Evolutionary conservation across 92 coral and sea anemone genomes (phyloP).

Genomic region (Actinostola sp.): DNA sequence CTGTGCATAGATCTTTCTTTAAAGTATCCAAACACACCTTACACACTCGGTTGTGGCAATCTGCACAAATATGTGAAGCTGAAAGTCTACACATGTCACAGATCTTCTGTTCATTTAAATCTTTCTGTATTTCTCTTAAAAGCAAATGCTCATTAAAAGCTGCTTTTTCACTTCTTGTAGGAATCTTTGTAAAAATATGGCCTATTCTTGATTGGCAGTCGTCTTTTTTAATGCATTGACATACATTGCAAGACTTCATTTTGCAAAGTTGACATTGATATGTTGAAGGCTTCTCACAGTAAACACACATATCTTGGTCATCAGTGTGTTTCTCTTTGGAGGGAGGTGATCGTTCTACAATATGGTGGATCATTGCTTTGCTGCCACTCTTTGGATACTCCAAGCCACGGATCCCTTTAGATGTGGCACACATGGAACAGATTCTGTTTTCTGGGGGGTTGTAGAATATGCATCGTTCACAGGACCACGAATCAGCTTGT

Average conservation of each 20-base stretch:
- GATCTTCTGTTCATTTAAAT: not conserved
- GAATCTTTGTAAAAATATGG: not conserved
- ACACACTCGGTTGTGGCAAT: conserved; percentile 27
- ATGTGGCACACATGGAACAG: conserved; percentile 53
- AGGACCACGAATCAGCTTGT: conserved; percentile 38
- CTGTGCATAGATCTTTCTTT: conserved; percentile 22
- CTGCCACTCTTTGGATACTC: conserved; percentile 10
- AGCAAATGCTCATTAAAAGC: conserved; percentile 3
- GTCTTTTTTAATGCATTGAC: not conserved
- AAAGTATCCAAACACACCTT: conserved; percentile 6
- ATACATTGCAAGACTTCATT: not conserved
- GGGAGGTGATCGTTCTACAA: not conserved
- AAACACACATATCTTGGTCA: not conserved
- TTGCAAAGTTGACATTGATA: conserved; percentile 6
- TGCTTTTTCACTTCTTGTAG: not conserved
- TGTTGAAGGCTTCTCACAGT: not conserved
- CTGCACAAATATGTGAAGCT: conserved; percentile 22
- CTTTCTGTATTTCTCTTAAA: not conserved
- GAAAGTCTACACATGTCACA: conserved; percentile 22
- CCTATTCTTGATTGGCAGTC: not conserved
- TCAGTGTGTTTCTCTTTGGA: not conserved
- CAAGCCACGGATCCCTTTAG: conserved; percentile 47
- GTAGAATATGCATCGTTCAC: conserved; percentile 58
- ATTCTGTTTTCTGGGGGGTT: conserved; percentile 47
- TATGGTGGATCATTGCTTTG: no score